These are phyloP conservation scores for Drosophila nannoptera DNA, from an alignment of 1,140 invertebrate species.

Conservation along the genomic window DNA sequence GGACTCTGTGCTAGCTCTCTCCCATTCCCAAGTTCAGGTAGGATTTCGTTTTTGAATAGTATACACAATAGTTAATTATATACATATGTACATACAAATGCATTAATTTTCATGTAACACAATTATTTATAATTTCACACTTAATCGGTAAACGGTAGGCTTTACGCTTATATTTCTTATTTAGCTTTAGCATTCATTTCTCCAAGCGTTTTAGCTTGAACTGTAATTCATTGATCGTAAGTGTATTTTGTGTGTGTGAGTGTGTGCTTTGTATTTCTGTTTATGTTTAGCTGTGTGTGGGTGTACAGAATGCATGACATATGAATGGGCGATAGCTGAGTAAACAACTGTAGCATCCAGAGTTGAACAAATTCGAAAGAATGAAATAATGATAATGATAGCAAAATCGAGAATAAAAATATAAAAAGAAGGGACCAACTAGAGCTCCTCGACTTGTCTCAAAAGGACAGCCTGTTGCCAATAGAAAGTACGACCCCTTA, in stretches of 20 bases:
- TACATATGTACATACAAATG: slow-evolving; percentile 56
- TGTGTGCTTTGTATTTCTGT: slow-evolving; percentile 6
- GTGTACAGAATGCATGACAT: slow-evolving; percentile 33
- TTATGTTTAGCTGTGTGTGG: slow-evolving; percentile 4
- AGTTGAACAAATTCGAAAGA: slow-evolving; percentile 26
- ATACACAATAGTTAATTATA: slow-evolving; percentile 76
- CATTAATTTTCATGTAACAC: slow-evolving; percentile 48
- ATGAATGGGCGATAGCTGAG: slow-evolving; percentile 41
- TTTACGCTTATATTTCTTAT: slow-evolving; percentile 59
- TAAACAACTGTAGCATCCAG: slow-evolving; percentile 24
- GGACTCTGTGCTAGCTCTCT: slow-evolving; percentile 79
- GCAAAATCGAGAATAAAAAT: slow-evolving; percentile 30
- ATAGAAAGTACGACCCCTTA: slow-evolving; percentile 13
- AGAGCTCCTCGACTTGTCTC: slow-evolving; percentile 7
- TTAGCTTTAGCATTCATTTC: slow-evolving; percentile 78
- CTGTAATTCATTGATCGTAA: slow-evolving; percentile 21
- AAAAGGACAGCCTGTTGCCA: slow-evolving; percentile 25
- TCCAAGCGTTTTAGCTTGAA: slow-evolving; percentile 63
- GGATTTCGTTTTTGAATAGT: slow-evolving; percentile 67
- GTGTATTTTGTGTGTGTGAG: slow-evolving; percentile 15
- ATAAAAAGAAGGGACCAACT: slow-evolving; percentile 28
- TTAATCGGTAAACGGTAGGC: slow-evolving; percentile 55
- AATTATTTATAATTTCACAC: slow-evolving; percentile 55
- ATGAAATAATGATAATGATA: slow-evolving; percentile 49
- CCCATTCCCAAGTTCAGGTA: slow-evolving; percentile 79